Base-by-base conservation (phyloP, 64 coral and sea anemone species). In the Porites australiensis region DNA sequence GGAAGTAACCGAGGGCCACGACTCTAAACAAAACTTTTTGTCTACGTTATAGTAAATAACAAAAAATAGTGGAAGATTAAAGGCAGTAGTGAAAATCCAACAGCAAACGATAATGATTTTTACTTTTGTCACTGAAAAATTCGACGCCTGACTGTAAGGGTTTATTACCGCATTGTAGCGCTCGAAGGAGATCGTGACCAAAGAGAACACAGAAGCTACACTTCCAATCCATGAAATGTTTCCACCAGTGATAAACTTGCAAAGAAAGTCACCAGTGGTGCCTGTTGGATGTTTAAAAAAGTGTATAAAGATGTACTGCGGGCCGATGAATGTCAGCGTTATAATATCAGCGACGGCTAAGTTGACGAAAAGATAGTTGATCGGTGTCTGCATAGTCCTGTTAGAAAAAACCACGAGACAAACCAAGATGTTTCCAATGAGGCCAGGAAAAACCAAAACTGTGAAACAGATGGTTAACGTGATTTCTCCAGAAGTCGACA, bases 221-320 rank as follows among this genome's bases (percentile, higher is more conserved):
- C 66, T 67, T 12, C 83, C 83, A 10, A 87, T 72, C 83, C 83
- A 87, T 1, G 66, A 52, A 4, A 72, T 44, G 23, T 53, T 72
- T 54, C 69, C 83, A 21, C 83, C 83, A 4, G 83, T 87, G 46
- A 87, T 58, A 49, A 87, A 73, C 47, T 70, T 73, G 49, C 83
- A 87, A 21, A 87, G 65, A 2, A 72, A 23, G 43, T 87, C 83
- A 3, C 83, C 83, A 23, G 69, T 50, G 8, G 45, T 20, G 10
- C 83, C 83, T 6, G 10, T 44, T 5, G 83, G 83, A 71, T 87
- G 83, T 9, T 44, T 54, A 47, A 87, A 72, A 4, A 2, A 14
- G 43, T 64, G 79, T 47, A 64, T 66, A 49, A 82, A 44, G 60
- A 82, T 64, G 44, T 64, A 82, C 37, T 82, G 79, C 9, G 59